Base-by-base conservation (phyloP, 2,797 vertebrate species). In the Acrossocheilus fasciatus region DNA sequence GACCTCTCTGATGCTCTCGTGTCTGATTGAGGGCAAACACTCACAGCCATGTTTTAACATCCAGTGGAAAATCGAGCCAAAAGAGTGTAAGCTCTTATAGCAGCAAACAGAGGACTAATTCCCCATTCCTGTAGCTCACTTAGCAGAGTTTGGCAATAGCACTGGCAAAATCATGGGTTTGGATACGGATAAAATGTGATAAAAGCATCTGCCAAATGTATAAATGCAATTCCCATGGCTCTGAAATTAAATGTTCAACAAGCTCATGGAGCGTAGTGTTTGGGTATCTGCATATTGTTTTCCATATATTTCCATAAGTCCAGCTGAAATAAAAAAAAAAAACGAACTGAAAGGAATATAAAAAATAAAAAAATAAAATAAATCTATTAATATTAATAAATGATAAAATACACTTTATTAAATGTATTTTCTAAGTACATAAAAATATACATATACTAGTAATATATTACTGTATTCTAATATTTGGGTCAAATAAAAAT, bases 171-270 rank as follows among this genome's bases (percentile, higher is more conserved):
- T 45, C 69, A 72, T 72, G 3, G 69, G 20, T 72, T 45, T 72
- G 69, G 69, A 72, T 26, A 72, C 41, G 3, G 69, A 23, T 47
- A 26, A 73, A 73, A 50, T 74, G 43, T 30, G 23, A 74, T 50
- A 50, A 74, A 74, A 74, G 43, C 69, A 45, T 72, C 69, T 72
- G 69, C n/a, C 72, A 45, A 74, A 47, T 9, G 20, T 43, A 14
- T 1, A 72, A 72, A 74, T 12, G 20, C 41, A 70, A 72, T 43
- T 43, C 69, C 39, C 20, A 43, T 6, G 69, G 69, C 41, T 72
- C 39, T 43, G 41, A 72, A 72, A 72, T 45, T 6, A 74, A 74
- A 50, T 47, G 39, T 6, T 43, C 20, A 43, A 72, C 69, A 72
- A 41, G 20, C 34, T 39, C 34, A 39, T 4, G 17, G 4, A 26